These are phyloP conservation scores for Achatina immaculata DNA, from an alignment of 1,140 invertebrate genomes.

Conservation along the genomic window DNA sequence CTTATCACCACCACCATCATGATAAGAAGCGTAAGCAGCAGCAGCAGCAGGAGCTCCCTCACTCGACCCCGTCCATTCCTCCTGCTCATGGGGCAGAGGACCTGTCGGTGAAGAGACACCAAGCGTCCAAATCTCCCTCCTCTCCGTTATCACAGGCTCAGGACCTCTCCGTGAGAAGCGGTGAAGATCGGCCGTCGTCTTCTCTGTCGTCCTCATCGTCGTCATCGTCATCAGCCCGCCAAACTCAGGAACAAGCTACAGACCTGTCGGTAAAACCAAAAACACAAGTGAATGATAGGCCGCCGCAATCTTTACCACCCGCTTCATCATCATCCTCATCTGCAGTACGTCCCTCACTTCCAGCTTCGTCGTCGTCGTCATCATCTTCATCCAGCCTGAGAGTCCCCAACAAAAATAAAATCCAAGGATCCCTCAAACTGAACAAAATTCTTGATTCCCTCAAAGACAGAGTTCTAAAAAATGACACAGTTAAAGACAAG, in stretches of 20 bases:
- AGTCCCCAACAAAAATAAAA: constrained; percentile 57
- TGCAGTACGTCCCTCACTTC: too few relatives aligned
- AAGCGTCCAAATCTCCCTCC: constrained; percentile 19
- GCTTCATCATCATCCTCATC: neutral
- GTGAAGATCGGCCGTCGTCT: constrained; percentile 34
- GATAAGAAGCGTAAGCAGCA: neutral
- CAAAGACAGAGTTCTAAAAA: constrained; percentile 59
- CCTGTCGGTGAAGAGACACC: constrained; percentile 34
- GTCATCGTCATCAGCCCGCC: constrained; percentile 39
- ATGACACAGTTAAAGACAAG: constrained; percentile 23
- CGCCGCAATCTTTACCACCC: neutral
- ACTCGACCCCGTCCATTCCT: constrained; percentile 21
- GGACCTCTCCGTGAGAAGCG: constrained; percentile 38
- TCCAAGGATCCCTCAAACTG: constrained; percentile 61
- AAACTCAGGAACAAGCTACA: constrained; percentile 57
- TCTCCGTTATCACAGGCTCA: constrained; percentile 26
- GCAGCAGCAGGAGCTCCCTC: neutral
- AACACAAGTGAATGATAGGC: constrained; percentile 4
- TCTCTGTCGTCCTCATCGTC: constrained; percentile 30
- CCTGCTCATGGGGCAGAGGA: constrained; percentile 33
- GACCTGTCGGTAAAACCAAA: constrained; percentile 62
- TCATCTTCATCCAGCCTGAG: constrained; percentile 27
- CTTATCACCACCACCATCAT: constrained; percentile 1
- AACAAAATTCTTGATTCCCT: constrained; percentile 62
- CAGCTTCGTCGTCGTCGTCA: constrained; percentile 10